Base-by-base conservation (phyloP, 2,888 invertebrate species). In the Ecdyonurus torrentis region DNA sequence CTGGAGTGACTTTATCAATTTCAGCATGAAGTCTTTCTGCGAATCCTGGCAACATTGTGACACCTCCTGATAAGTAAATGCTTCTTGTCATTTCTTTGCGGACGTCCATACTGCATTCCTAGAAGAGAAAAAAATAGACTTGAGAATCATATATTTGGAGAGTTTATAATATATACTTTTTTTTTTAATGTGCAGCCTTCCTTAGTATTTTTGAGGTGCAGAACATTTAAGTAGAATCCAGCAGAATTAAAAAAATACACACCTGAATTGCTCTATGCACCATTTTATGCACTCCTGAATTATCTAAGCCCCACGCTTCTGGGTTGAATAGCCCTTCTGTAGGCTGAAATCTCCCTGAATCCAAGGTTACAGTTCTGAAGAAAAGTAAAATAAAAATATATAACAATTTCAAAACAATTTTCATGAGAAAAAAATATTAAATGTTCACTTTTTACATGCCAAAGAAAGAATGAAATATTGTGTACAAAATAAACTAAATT, bases 21-120 rank as follows among this genome's bases (percentile, higher is more conserved):
- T 81, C 81, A 25, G 67, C 68, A 67, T 80, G 75, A n/a, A 82
- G 72, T 64, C 81, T 71, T 63, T 79, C 79, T 2, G 76, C 75
- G 69, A 82, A 76, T 18, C 81, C 81, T 18, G 79, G 79, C 58
- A 81, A 70, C 69, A 79, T 71, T 0, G 80, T 80, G 23, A 78
- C 75, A 3, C 75, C 75, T 23, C 81, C 82, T 50, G 80, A 76
- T 63, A 82, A 70, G 69, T 77, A 81, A 65, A 82, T 79, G 67
- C 79, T 79, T 67, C 80, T 74, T 65, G 76, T 76, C 75, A 79
- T 77, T 67, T 78, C 77, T 67, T 77, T 74, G n/a, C 81, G 70
- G 62, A 77, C 74, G 70, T 82, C 81, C 70, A 82, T 77, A n/a
- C 81, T 79, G 67, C 79, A 79, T 63, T 76, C 77, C 70, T 78